Conservation (phyloP, 2,888 invertebrate genomes). For the Schizotus pectinicornis region DNA sequence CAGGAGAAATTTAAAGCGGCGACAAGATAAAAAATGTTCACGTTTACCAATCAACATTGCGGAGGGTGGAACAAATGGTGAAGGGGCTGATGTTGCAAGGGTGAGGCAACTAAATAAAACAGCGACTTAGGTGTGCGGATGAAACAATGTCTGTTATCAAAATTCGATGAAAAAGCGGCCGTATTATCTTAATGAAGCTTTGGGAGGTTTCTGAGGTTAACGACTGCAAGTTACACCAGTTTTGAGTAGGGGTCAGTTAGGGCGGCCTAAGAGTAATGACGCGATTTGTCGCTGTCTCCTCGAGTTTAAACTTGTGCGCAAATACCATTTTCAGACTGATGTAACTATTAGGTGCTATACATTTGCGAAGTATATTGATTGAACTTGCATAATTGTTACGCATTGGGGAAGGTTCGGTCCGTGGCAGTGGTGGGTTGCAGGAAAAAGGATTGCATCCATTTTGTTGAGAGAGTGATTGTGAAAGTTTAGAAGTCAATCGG, state of each 20-base stretch:
- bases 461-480: constrained; percentile 22
- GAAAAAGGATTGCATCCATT: not conserved
- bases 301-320: no score
- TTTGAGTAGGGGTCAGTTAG: not conserved
- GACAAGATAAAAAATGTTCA: constrained; percentile 47
- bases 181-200: no score
- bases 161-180: no score
- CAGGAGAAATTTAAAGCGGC: constrained; percentile 5
- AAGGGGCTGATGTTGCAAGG: constrained; percentile 34
- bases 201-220: no score
- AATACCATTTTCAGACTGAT: no score
- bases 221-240: no score
- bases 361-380: no score
- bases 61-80: constrained; percentile 46
- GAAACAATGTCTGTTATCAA: no score
- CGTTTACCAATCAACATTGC: constrained; percentile 41
- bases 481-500: constrained; percentile 34
- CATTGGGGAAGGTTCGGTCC: not conserved
- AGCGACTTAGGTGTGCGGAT: constrained; percentile 12
- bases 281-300: constrained; percentile 4
- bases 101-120: constrained; percentile 27
- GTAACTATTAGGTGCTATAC: no score
- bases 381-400: no score
- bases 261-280: not conserved
- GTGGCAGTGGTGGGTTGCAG: constrained; percentile 3